Evolutionary conservation across 1,140 invertebrate genomes (phyloP), one percentile per base, ranked within the genome.

Genomic region (Pachyrhynchus sulphureomaculatus): DNA sequence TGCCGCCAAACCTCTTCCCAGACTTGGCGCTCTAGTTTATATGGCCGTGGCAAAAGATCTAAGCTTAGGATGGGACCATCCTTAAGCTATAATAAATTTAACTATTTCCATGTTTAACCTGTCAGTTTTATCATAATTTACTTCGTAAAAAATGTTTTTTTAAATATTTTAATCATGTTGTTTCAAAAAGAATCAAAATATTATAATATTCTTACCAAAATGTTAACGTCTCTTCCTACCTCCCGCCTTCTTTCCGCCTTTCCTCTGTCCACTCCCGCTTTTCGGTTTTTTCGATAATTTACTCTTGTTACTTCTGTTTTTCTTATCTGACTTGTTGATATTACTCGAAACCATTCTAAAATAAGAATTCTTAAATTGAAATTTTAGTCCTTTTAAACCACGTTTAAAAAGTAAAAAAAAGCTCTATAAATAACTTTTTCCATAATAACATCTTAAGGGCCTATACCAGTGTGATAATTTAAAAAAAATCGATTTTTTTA

Each of bases 1-100:
- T 4, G 79, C 80, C 0, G 72, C 75, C 3, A 79, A 80, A 64
- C 75, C 78, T 9, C 56, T 81, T 29, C 78, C 79, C 2, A 77
- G 77, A 29, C 60, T 67, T 55, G 80, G 79, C 2, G 75, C 78
- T 17, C 63, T 81, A 12, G 72, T 81, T 32, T 81, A 81, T 58
- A 78, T 81, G 76, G 80, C 80, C 4, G 76, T 79, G 1, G 63
- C 79, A 0, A 77, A 76, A 59, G 69, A 76, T 48, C 76, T 78
- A 0, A 66, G 65, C 24, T 54, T 77, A 23, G 74, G 74, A 10
- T 77, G 76, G 76, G 75, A 76, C 15, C 67, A 72, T 56, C 68
- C 63, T 8, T 64, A 62, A 42, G 26, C 10, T 9, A 32, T 23
- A 13, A 23, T 21, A 23, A 9, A 45, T 17, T 6, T 20, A n/a